phyloP scores from a whole-genome alignment of 2,888 invertebrate genomes.

The Hemistola chrysoprasaria region DNA sequence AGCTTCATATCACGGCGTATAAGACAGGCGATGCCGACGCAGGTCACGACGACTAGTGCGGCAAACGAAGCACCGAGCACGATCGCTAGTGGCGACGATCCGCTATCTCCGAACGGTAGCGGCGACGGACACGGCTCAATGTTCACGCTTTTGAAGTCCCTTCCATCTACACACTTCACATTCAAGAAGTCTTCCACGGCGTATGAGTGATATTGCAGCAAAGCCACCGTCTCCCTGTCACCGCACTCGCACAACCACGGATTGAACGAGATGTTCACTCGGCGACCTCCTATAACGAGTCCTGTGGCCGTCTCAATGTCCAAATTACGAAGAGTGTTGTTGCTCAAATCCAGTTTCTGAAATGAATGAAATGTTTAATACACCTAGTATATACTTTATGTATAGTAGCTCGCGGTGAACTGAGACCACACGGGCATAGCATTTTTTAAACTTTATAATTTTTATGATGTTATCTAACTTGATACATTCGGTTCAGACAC shows the following conservation, averaged over 20 bases:
- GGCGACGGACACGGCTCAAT: slow-evolving; percentile 1
- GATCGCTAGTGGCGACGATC: slow-evolving; percentile 22
- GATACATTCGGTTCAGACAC: too few species aligned
- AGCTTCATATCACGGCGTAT: slow-evolving; percentile 25
- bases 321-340: slow-evolving; percentile 3
- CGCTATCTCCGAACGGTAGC: slow-evolving; percentile 6
- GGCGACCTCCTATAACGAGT: neutral
- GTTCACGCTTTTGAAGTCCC: slow-evolving; percentile 5
- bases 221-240: neutral
- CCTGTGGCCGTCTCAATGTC: slow-evolving; percentile 4
- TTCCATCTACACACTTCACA: slow-evolving; percentile 5
- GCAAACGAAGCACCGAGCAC: slow-evolving; percentile 15
- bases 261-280: slow-evolving; percentile 14
- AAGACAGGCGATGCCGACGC: slow-evolving; percentile 18
- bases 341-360: slow-evolving; percentile 25
- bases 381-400: too few species aligned
- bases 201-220: neutral
- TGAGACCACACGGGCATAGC: too few species aligned
- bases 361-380: too few species aligned
- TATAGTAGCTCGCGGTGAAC: too few species aligned
- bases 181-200: neutral
- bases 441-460: too few species aligned
- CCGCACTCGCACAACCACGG: slow-evolving; percentile 18
- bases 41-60: slow-evolving; percentile 25
- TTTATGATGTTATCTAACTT: too few species aligned